Evolutionary conservation across 2,888 invertebrate genomes (phyloP), one percentile per base, ranked within the genome.

Genomic region (Ctenicera cuprea): DNA sequence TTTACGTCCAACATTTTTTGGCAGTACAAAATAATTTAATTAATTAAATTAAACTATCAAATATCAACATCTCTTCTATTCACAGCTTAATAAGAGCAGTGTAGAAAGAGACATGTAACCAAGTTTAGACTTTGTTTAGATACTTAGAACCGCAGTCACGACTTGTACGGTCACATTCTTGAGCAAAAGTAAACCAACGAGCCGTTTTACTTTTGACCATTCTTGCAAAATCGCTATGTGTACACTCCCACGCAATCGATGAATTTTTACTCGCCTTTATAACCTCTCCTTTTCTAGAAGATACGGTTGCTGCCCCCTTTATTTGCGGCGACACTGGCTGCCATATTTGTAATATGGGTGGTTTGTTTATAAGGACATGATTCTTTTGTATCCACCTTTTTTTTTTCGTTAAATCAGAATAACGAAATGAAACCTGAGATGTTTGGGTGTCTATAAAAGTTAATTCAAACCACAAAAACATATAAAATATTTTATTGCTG

Each of bases 131-230:
- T 59, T 59, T 38, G 38, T 59, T 59, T 59, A 59, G 38, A 38
- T 38, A 59, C n/a, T 59, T 59, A 20, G 20, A 59, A 11, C 26
- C 43, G 41, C 26, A n/a, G 45, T 59, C 62, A 45, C 45, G 62
- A 62, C 62, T 62, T 45, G 62, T 45, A 45, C 45, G 45, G 62
- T 30, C 43, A 62, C 62, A 62, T 62, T 62, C 62, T 62, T 62
- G 26, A 30, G 45, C 26, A 22, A 62, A 62, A 43, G 20, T 45
- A 30, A 62, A 45, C 62, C 62, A 62, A 45, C 62, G 30, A 45
- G 20, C 26, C 62, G 62, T 62, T 62, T 62, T 62, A n/a, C 62
- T 62, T 43, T 62, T 62, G 62, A 62, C 62, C 62, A 45, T 41
- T 62, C 62, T 62, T 45, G 62, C 62, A 18, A 62, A 59, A 62